Percentiles rank a stretch among this genome's conserved stretches.
These are phyloP conservation scores for Pseudonaja textilis DNA, from an alignment of 2,113 vertebrate species.

Conservation along the genomic window DNA sequence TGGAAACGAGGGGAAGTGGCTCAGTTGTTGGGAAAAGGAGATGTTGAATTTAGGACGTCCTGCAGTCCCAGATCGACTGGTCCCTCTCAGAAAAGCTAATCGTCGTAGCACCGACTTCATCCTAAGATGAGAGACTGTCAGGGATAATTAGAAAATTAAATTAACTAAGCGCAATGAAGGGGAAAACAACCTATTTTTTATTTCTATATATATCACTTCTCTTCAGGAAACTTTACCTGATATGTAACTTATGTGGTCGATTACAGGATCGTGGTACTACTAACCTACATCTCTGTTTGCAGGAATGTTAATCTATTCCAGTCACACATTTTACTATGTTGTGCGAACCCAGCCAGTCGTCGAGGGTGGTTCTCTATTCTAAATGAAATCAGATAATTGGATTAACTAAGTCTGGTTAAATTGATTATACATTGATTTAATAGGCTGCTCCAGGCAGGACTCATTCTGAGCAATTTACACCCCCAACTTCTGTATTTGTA, in stretches of 20 bases:
- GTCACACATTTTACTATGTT: not conserved
- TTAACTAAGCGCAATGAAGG: not conserved
- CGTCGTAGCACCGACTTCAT: not conserved
- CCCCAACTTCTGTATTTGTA: not conserved
- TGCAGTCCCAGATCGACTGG: not conserved
- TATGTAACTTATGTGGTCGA: not conserved
- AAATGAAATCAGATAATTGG: not conserved
- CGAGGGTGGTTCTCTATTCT: not conserved
- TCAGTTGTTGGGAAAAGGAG: not conserved
- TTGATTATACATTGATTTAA: not conserved
- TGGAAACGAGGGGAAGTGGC: not conserved
- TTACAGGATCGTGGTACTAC: not conserved
- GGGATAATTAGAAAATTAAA: not conserved
- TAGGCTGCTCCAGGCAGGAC: not conserved
- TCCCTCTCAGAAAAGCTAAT: not conserved
- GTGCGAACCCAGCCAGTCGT: not conserved
- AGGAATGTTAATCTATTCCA: not conserved
- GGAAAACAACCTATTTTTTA: not conserved
- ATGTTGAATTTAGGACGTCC: not conserved
- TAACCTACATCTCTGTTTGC: not conserved
- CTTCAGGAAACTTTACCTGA: not conserved
- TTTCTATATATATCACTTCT: not conserved
- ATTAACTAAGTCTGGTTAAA: not conserved
- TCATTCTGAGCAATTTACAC: not conserved
- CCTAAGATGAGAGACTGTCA: not conserved